Percentiles rank a stretch among this genome's conserved stretches.
phyloP scores from a whole-genome alignment of 2,113 vertebrate species.

The Phoxinus phoxinus region DNA sequence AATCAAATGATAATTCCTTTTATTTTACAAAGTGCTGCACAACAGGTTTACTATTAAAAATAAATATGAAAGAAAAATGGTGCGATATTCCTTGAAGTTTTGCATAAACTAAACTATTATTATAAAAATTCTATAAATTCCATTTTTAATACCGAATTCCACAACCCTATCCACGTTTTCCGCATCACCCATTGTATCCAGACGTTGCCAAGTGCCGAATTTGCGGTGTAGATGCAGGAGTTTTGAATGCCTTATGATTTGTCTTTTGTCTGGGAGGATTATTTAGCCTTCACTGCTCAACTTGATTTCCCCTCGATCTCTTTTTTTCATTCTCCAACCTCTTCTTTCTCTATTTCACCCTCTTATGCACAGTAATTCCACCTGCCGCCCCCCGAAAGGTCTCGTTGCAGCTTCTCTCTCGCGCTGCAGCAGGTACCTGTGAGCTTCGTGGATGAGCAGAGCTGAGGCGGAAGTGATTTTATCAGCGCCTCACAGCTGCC shows the following conservation, averaged over 20 bases:
- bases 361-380: slow-evolving; percentile 47
- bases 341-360: slow-evolving; percentile 57
- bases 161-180: no score
- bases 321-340: slow-evolving; percentile 48
- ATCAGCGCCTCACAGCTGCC: slow-evolving; percentile 51
- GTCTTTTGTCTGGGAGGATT: slow-evolving; percentile 3
- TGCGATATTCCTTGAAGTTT: no score
- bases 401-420: slow-evolving; percentile 3
- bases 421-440: slow-evolving; percentile 39
- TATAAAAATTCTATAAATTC: no score
- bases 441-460: slow-evolving; percentile 44
- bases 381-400: slow-evolving; percentile 42
- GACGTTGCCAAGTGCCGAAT: not conserved
- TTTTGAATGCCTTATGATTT: not conserved
- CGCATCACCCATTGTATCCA: no score
- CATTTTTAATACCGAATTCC: no score
- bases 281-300: slow-evolving; percentile 26
- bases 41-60: no score
- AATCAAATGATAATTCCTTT: no score
- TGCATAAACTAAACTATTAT: no score
- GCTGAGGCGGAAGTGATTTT: slow-evolving; percentile 54
- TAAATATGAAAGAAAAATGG: no score
- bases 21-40: no score
- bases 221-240: not conserved
- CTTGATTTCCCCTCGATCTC: slow-evolving; percentile 28